Base-by-base conservation (phyloP, 2,113 vertebrate genomes). In the Brachyhypopomus occidentalis region DNA sequence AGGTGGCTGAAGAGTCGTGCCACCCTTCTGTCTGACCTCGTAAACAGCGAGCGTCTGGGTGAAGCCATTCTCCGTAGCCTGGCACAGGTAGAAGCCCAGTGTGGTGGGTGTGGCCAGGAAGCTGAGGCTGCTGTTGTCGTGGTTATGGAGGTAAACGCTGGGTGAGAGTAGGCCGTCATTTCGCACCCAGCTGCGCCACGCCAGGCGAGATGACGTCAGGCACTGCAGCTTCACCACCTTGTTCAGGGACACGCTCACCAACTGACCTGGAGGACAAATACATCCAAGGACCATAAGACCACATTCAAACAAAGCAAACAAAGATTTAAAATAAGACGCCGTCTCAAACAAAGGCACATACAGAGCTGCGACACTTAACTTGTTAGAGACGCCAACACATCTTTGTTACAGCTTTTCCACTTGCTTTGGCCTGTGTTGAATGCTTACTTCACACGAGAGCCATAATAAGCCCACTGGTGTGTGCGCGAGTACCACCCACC, bases 91-190 rank as follows among this genome's bases (percentile, higher is more conserved):
- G 60, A 83, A 84, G 9, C 93, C 93, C 58, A 93, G 86, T 0
- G 93, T 91, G 71, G 87, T 72, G 0, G 91, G 89, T 0, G 91
- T 91, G 80, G 91, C 93, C 87, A 94, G 89, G 8, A 94, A 94
- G 76, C 80, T 89, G 48, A 94, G 86, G 52, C 86, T 85, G 0
- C 91, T 88, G 0, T 91, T 88, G 5, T 90, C 88, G 2, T 80
- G 73, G 19, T 87, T 66, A 78, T 88, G 86, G 1, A 94, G 84
- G 89, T 92, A 94, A 30, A 92, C 84, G 27, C 88, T 78, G 0
- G 89, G 75, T 5, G 91, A 90, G 77, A 94, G 86, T 0, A 85
- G 86, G 48, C 84, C 88, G 85, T 88, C 88, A 5, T 86, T 89
- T 0, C 91, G 89, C 67, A 91, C 88, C 93, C 93, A 94, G 83